Evolutionary conservation across 2,797 vertebrate genomes (phyloP).

Genomic region (Prunella strophiata): DNA sequence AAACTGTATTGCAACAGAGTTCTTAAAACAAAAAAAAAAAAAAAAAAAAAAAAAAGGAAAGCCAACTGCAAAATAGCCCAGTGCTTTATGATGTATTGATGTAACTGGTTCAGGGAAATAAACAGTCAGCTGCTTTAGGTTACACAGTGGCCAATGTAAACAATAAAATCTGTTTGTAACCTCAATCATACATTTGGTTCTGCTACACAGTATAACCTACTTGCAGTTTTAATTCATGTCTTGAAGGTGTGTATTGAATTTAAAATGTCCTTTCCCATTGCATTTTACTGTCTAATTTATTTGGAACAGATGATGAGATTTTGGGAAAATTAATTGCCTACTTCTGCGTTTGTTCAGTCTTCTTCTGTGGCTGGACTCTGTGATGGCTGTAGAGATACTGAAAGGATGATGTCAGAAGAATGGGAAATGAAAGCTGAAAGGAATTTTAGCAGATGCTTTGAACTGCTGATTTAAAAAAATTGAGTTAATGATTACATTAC

Average conservation of each 20-base stretch:
- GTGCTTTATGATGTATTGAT: background rate
- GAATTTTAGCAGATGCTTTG: slow-evolving; percentile 2
- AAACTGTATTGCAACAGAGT: slow-evolving; percentile 56
- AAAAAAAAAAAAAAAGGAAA: background rate
- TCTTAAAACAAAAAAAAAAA: background rate
- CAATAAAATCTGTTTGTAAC: background rate
- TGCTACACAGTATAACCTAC: background rate
- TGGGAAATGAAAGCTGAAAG: slow-evolving; percentile 31
- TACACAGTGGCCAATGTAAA: background rate
- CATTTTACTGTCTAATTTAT: background rate
- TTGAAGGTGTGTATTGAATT: background rate
- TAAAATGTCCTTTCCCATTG: background rate
- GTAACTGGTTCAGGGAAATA: background rate
- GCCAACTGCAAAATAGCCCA: background rate
- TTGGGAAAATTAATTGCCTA: slow-evolving; percentile 8
- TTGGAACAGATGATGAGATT: slow-evolving; percentile 16
- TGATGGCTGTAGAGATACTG: background rate
- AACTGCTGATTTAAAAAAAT: background rate
- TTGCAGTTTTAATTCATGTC: background rate
- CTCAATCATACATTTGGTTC: background rate
- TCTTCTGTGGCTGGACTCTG: background rate
- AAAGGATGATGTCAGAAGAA: slow-evolving; percentile 7
- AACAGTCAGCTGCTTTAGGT: background rate
- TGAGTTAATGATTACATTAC: background rate
- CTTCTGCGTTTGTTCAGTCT: slow-evolving; percentile 10